Percentiles rank a stretch among this genome's conserved stretches.
Evolutionary conservation across 2,888 invertebrate genomes (phyloP).

Genomic region (Patella depressa): DNA sequence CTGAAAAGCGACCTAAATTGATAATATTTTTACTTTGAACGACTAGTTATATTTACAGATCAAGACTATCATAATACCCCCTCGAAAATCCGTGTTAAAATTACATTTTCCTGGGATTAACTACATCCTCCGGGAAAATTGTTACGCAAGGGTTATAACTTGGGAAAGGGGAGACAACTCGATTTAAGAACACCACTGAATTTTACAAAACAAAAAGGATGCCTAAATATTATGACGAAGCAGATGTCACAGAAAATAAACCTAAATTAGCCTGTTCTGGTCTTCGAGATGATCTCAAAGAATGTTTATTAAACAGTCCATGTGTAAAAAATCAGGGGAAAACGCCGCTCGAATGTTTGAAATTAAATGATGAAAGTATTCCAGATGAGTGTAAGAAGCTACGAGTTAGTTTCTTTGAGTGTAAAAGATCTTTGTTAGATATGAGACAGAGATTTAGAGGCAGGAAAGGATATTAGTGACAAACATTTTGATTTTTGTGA

Average conservation of each 20-base stretch:
- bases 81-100: too few relatives aligned
- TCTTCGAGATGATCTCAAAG: background rate
- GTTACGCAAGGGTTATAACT: too few relatives aligned
- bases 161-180: too few relatives aligned
- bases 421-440: background rate
- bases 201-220: too few relatives aligned
- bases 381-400: background rate
- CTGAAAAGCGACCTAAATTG: too few relatives aligned
- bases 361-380: background rate
- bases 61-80: too few relatives aligned
- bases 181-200: too few relatives aligned
- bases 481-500: background rate
- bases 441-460: constrained; percentile 10
- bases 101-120: too few relatives aligned
- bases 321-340: background rate
- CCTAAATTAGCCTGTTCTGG: background rate
- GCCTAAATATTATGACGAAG: background rate
- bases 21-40: too few relatives aligned
- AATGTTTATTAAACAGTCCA: background rate
- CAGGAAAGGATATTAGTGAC: background rate
- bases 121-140: too few relatives aligned
- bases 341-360: background rate
- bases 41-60: too few relatives aligned
- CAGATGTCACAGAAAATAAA: background rate
- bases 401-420: background rate